A percentile compares a stretch with the other conserved stretches of the same genome.
These are phyloP conservation scores for Drosophila seguyi DNA, from an alignment of 1,140 invertebrate genomes.

Conservation along the genomic window DNA sequence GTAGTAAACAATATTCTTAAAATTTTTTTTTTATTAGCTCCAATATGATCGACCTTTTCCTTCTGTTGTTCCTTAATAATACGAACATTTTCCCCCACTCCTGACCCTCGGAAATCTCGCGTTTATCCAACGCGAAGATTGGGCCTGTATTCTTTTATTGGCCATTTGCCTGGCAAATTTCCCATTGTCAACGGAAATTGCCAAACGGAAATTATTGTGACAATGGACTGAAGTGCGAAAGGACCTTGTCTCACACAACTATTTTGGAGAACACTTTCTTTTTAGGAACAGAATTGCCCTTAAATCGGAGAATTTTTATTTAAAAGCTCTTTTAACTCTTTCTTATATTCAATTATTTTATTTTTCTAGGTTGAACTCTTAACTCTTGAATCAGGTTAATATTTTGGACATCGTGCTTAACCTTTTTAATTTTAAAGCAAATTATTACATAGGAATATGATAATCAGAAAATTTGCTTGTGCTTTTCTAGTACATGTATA, in stretches of 20 bases:
- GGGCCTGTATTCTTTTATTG: conserved; percentile 47
- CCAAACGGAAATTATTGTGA: conserved; percentile 58
- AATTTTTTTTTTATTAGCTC: conserved; percentile 27
- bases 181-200: conserved; percentile 59
- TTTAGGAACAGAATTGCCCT: neutral
- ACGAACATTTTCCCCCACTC: conserved; percentile 4
- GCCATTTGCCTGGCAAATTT: conserved; percentile 55
- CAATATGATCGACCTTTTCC: conserved; percentile 1
- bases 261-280: neutral
- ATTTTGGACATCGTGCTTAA: neutral
- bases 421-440: neutral
- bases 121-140: conserved; percentile 15
- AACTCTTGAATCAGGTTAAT: neutral
- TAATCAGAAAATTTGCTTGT: neutral
- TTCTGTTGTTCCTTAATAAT: conserved; percentile 18
- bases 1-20: conserved; percentile 5
- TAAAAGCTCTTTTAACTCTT: neutral
- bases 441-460: neutral
- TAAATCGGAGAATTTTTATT: neutral
- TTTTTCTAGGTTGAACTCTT: neutral
- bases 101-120: conserved; percentile 31
- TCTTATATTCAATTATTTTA: fast-evolving
- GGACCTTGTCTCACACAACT: neutral
- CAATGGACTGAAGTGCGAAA: conserved; percentile 34
- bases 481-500: neutral